Evolutionary conservation across 2,888 invertebrate genomes (phyloP).

Genomic region (Cephalotes varians): DNA sequence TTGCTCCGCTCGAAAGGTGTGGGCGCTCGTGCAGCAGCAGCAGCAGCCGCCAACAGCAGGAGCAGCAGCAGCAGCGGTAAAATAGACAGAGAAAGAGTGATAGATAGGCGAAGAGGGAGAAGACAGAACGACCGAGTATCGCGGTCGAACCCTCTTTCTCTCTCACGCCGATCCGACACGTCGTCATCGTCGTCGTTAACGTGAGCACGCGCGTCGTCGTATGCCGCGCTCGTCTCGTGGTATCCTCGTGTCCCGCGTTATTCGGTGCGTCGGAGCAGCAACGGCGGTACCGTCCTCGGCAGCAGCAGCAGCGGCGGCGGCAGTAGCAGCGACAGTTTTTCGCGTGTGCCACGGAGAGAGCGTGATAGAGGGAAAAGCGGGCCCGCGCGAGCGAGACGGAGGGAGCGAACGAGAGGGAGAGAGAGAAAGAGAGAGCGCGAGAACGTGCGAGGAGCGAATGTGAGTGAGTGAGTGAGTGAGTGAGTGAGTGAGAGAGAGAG

Average conservation of each 20-base stretch:
- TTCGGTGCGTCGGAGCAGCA: slow-evolving; percentile 2
- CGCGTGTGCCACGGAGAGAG: slow-evolving; percentile 58
- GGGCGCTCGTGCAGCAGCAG: slow-evolving; percentile 71
- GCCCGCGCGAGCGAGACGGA: slow-evolving; percentile 55
- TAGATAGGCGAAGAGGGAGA: background rate
- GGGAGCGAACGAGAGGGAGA: slow-evolving; percentile 43
- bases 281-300: background rate
- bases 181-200: slow-evolving; percentile 61
- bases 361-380: slow-evolving; percentile 48
- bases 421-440: slow-evolving; percentile 14
- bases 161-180: slow-evolving; percentile 54
- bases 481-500: slow-evolving; percentile 44
- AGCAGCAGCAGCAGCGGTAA: slow-evolving; percentile 62
- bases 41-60: slow-evolving; percentile 52
- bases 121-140: slow-evolving; percentile 10
- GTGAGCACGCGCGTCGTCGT: slow-evolving; percentile 39
- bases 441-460: slow-evolving; percentile 27
- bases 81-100: slow-evolving; percentile 23
- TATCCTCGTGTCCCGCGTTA: slow-evolving; percentile 29
- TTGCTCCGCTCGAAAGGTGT: slow-evolving; percentile 73
- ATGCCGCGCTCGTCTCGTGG: slow-evolving; percentile 57
- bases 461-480: too few relatives aligned
- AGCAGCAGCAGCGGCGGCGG: background rate
- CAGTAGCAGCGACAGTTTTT: slow-evolving; percentile 28
- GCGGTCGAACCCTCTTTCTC: slow-evolving; percentile 23